phyloP scores from a whole-genome alignment of 2,797 vertebrate species.

The Rhabdophis nuchalis region DNA sequence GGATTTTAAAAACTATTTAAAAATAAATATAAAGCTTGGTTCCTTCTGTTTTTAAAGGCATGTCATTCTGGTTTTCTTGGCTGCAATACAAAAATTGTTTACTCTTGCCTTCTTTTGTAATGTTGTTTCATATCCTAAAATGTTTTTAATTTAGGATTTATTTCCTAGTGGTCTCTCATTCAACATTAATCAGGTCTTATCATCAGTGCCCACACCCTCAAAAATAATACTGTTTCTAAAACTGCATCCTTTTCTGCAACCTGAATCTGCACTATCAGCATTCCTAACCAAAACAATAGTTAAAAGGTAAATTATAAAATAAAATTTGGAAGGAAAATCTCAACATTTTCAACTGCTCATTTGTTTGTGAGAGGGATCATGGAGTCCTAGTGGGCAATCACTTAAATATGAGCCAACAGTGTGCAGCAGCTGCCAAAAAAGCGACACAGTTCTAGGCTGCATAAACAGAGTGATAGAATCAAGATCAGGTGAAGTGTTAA shows the following conservation, averaged over 20 bases:
- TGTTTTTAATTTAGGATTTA: background rate
- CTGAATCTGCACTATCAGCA: too few species aligned
- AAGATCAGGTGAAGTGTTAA: too few species aligned
- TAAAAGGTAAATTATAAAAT: background rate
- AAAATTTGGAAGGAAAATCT: background rate
- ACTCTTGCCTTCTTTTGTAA: background rate
- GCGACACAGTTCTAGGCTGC: too few species aligned
- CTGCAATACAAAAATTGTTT: background rate
- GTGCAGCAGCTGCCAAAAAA: too few species aligned
- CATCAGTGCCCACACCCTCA: background rate
- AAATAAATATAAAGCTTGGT: background rate
- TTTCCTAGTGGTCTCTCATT: background rate
- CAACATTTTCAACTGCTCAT: background rate
- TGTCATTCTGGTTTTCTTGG: background rate
- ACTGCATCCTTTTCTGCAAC: background rate
- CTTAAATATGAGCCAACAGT: too few species aligned
- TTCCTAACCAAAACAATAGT: background rate
- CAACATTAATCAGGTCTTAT: background rate
- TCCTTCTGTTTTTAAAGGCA: background rate
- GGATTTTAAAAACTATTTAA: background rate
- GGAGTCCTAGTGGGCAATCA: too few species aligned
- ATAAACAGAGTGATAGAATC: too few species aligned
- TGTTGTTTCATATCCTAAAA: background rate
- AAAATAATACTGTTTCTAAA: background rate
- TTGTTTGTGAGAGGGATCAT: background rate